Evolutionary conservation across 64 coral and sea anemone species (phyloP).

Genomic region (Hydrozoanthus tunicans): DNA sequence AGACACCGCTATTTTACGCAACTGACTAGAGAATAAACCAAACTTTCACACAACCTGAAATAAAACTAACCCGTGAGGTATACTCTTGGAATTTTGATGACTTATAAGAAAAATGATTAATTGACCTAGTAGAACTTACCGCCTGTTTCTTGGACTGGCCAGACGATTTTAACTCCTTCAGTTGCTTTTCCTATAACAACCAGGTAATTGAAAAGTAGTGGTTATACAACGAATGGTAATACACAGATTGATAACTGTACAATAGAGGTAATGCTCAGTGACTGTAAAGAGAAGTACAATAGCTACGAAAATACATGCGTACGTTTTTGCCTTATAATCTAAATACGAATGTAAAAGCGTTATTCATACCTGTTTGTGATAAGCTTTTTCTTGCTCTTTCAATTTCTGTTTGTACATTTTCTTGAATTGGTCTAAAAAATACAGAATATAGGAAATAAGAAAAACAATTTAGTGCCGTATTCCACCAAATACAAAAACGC

Average conservation of each 20-base stretch:
- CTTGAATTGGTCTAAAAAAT: constrained; percentile 86
- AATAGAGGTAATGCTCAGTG: too few species aligned
- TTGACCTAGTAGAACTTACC: constrained; percentile 42
- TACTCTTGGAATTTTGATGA: too few species aligned
- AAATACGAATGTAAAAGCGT: background rate
- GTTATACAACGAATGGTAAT: background rate
- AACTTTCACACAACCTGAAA: too few species aligned
- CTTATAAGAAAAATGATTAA: too few species aligned
- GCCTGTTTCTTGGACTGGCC: constrained; percentile 96
- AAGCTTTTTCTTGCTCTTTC: constrained; percentile 97
- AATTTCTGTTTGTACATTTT: constrained; percentile 98
- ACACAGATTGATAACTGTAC: background rate
- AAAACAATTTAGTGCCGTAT: background rate
- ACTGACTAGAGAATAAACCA: too few species aligned
- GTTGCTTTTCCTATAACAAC: constrained; percentile 77
- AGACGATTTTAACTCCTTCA: constrained; percentile 90
- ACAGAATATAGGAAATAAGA: background rate
- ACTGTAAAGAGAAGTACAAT: too few species aligned
- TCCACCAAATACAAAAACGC: background rate
- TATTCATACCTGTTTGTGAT: constrained; percentile 77
- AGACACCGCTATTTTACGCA: too few species aligned
- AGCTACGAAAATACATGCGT: background rate
- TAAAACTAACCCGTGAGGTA: too few species aligned
- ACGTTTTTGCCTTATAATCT: background rate
- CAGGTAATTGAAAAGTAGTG: background rate